phyloP scores from a whole-genome alignment of 2,888 invertebrate genomes.

The Callinectes sapidus region DNA sequence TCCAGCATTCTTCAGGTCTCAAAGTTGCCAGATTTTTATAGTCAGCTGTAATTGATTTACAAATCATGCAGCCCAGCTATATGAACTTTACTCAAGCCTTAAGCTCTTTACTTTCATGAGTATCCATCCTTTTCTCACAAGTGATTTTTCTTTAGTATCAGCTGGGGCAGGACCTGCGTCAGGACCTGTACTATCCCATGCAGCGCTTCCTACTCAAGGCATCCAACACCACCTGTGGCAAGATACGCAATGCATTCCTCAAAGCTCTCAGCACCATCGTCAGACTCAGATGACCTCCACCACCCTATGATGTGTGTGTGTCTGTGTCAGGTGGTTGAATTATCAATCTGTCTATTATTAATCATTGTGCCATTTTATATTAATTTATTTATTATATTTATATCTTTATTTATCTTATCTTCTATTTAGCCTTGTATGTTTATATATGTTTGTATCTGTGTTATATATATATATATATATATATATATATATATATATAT shows the following conservation, averaged over 20 bases:
- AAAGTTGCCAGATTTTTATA: no score
- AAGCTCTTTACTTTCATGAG: no score
- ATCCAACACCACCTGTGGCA: conserved; percentile 65
- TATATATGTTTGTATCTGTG: background rate
- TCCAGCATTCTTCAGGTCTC: no score
- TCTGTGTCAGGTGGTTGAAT: background rate
- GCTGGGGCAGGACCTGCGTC: conserved; percentile 64
- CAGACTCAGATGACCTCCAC: conserved; percentile 51
- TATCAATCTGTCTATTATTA: background rate
- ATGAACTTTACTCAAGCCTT: no score
- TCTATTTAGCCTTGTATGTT: background rate
- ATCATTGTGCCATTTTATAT: background rate
- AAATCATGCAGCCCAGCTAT: no score
- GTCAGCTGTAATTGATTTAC: no score
- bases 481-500: no score
- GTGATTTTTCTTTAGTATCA: conserved; percentile 42
- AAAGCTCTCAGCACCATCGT: conserved; percentile 47
- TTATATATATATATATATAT: background rate
- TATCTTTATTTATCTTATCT: background rate
- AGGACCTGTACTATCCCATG: conserved; percentile 68
- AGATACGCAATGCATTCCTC: conserved; percentile 59
- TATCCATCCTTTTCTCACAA: background rate
- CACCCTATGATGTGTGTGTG: background rate
- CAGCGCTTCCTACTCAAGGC: conserved; percentile 58
- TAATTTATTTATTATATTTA: background rate